Conservation (phyloP, 2,888 invertebrate species). For the Aphodius granarius region DNA sequence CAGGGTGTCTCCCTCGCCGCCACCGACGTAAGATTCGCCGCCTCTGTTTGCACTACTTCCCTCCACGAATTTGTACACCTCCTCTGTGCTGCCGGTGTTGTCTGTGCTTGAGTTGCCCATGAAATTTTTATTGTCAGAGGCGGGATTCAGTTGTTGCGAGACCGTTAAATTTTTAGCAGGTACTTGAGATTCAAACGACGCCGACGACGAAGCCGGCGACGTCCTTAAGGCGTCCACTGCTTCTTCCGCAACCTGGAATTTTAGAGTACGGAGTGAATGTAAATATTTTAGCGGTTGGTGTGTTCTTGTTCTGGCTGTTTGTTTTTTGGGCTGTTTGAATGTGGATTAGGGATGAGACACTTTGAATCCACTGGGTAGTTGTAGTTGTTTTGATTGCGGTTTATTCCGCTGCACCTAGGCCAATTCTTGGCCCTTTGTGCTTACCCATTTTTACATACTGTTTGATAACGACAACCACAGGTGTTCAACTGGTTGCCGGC, state of each 20-base stretch:
- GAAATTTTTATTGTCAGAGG: neutral
- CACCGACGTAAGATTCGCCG: neutral
- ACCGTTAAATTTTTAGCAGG: neutral
- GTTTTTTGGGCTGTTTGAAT: no score
- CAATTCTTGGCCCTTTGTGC: no score
- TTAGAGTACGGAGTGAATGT: neutral
- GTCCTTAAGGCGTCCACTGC: neutral
- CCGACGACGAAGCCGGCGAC: neutral
- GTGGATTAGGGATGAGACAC: no score
- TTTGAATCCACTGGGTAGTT: no score
- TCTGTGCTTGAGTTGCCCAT: no score
- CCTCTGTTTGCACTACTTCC: neutral
- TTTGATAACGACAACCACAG: no score
- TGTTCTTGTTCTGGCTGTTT: neutral
- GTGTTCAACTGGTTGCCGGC: no score
- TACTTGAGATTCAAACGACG: neutral
- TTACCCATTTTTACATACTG: no score
- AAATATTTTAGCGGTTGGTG: neutral
- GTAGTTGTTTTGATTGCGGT: no score
- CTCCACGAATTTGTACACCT: neutral
- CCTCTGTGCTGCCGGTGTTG: neutral
- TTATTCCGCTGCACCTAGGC: no score
- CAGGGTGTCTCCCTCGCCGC: neutral
- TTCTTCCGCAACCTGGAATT: neutral
- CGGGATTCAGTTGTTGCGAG: neutral